phyloP scores from a whole-genome alignment of 2,797 vertebrate species.

The Bovichtus diacanthus region DNA sequence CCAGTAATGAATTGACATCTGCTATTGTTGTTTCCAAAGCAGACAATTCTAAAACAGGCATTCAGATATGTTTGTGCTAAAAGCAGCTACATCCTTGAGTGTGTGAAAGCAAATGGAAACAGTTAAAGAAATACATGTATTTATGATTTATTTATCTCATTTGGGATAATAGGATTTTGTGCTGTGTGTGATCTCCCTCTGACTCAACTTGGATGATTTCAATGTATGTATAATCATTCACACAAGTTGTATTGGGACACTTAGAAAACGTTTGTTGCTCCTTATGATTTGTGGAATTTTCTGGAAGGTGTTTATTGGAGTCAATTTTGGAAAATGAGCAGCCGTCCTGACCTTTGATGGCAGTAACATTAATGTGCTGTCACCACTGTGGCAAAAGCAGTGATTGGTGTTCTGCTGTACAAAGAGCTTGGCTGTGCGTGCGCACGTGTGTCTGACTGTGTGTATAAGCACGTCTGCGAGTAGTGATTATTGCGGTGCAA shows the following conservation, averaged over 20 bases:
- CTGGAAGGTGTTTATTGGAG: constrained; percentile 85
- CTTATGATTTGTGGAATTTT: constrained; percentile 77
- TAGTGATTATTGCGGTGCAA: constrained; percentile 63
- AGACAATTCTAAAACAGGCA: constrained; percentile 23
- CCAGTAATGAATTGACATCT: constrained; percentile 18
- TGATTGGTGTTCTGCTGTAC: constrained; percentile 71
- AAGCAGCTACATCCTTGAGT: constrained; percentile 23
- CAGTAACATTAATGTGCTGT: constrained; percentile 72
- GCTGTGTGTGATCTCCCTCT: constrained; percentile 53
- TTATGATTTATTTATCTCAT: constrained; percentile 58
- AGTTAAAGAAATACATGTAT: constrained; percentile 41
- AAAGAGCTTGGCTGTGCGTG: constrained; percentile 48
- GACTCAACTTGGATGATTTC: constrained; percentile 54
- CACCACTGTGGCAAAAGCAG: constrained; percentile 69
- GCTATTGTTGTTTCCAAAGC: constrained; percentile 13
- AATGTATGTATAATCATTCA: constrained; percentile 58
- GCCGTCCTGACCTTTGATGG: constrained; percentile 75
- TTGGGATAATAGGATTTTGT: constrained; percentile 55
- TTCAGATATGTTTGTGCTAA: constrained; percentile 27
- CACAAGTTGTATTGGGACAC: constrained; percentile 52
- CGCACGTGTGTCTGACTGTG: constrained; percentile 37
- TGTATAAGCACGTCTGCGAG: constrained; percentile 58
- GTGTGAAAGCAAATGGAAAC: constrained; percentile 45
- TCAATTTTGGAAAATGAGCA: constrained; percentile 78
- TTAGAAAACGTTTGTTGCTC: constrained; percentile 61